Conservation (phyloP, 2,797 vertebrate species). For the Pangasius sanitwongsei region DNA sequence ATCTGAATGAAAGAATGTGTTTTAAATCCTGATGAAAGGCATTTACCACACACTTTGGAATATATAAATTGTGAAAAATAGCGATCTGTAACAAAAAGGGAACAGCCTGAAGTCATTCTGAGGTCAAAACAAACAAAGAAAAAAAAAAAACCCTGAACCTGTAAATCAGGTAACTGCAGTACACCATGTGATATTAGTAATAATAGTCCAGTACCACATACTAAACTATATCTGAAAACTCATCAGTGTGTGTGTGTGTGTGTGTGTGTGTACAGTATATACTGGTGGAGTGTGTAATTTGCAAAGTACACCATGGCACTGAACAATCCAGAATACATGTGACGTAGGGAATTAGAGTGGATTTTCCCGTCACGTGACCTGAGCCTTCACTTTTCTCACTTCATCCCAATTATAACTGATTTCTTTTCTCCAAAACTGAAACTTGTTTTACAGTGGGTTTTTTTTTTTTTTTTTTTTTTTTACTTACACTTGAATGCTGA, state of each 20-base stretch:
- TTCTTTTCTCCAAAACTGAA: neutral
- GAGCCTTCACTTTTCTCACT: neutral
- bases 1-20: neutral
- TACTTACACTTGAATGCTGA: neutral
- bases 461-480: neutral
- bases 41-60: neutral
- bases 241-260: neutral
- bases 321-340: neutral
- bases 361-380: neutral
- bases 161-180: too few species aligned
- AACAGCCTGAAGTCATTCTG: neutral
- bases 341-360: neutral
- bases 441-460: neutral
- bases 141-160: neutral
- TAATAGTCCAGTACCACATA: too few species aligned
- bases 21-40: neutral
- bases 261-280: neutral
- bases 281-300: neutral
- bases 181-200: too few species aligned
- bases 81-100: neutral
- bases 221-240: neutral
- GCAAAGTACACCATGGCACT: neutral
- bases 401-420: neutral
- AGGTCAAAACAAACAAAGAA: neutral
- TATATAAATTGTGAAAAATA: neutral